Base-by-base conservation (phyloP, 2,113 vertebrate genomes). In the Carettochelys insculpta region DNA sequence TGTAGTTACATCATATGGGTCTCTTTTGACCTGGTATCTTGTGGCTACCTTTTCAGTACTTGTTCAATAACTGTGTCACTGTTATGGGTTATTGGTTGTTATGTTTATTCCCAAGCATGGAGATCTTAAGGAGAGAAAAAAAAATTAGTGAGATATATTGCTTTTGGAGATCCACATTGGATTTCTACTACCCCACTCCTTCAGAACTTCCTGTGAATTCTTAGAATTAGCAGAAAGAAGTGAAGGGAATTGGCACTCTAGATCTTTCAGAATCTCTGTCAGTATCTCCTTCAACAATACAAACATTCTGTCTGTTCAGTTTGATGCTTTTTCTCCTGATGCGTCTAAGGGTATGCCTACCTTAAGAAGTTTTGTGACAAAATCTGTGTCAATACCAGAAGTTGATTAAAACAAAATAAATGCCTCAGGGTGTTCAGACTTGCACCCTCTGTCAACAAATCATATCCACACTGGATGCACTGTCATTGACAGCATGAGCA, bases 251-350 rank as follows among this genome's bases (percentile, higher is more conserved):
- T n/a, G 17, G 71, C 25, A 11, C 6, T 75, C 5, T 43, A 41
- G 71, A 20, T 29, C 41, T 43, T 13, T 43, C 24, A 75, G 25
- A 45, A 27, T 75, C 41, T 19, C 34, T 73, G 5, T 27, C 71
- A n/a, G n/a, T n/a, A n/a, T n/a, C n/a, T n/a, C n/a, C n/a, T n/a
- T n/a, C n/a, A n/a, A n/a, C n/a, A n/a, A n/a, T n/a, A n/a, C n/a
- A n/a, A n/a, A n/a, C n/a, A n/a, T n/a, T n/a, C 6, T 0, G 16
- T 76, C 6, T 89, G 43, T 83, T 73, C 2, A 1, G 68, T 58
- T 17, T 17, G 16, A 14, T 73, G 80, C 22, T 38, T 8, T 53
- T 85, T n/a, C 50, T 91, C 5, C 41, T 75, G 22, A 27, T 45
- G 38, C 20, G 6, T 73, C 38, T 73, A 6, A 73, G n/a, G n/a